These are phyloP conservation scores for Dynastes maya DNA, from an alignment of 2,888 invertebrate genomes.

Conservation along the genomic window DNA sequence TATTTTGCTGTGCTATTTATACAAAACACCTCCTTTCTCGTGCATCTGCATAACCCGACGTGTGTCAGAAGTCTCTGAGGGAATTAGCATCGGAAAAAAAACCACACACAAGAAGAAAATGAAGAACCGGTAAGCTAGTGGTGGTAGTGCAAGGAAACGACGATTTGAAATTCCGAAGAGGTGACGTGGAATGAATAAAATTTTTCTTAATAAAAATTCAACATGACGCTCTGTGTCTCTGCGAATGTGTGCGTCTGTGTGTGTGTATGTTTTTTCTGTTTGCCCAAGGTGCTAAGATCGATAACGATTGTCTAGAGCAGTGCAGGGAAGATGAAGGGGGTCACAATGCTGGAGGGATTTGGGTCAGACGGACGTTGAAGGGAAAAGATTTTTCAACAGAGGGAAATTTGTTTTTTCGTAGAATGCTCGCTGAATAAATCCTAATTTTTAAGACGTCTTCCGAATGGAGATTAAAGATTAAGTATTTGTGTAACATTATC, in stretches of 20 bases:
- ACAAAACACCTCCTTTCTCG: neutral
- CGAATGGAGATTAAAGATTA: too few relatives aligned
- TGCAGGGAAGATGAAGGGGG: neutral
- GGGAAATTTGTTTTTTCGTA: neutral
- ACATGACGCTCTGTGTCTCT: neutral
- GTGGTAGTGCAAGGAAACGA: neutral
- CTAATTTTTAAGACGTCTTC: neutral
- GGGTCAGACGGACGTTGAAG: conserved; percentile 19
- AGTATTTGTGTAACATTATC: too few relatives aligned
- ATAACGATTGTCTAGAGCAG: conserved; percentile 26
- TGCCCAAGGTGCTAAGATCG: conserved; percentile 36
- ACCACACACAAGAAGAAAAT: neutral
- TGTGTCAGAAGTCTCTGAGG: neutral
- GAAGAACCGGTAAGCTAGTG: neutral
- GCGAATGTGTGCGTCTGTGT: neutral
- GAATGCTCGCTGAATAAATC: neutral
- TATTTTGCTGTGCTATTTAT: too few relatives aligned
- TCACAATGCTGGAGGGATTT: neutral
- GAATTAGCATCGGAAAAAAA: too few relatives aligned
- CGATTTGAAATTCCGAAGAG: conserved; percentile 13
- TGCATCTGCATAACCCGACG: neutral
- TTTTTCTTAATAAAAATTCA: conserved; percentile 38
- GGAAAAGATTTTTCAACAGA: neutral
- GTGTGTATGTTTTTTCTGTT: conserved; percentile 16
- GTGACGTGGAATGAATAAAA: conserved; percentile 32